These are phyloP conservation scores for Cremastobaeus sp. DNA, from an alignment of 2,888 invertebrate species.

Conservation along the genomic window DNA sequence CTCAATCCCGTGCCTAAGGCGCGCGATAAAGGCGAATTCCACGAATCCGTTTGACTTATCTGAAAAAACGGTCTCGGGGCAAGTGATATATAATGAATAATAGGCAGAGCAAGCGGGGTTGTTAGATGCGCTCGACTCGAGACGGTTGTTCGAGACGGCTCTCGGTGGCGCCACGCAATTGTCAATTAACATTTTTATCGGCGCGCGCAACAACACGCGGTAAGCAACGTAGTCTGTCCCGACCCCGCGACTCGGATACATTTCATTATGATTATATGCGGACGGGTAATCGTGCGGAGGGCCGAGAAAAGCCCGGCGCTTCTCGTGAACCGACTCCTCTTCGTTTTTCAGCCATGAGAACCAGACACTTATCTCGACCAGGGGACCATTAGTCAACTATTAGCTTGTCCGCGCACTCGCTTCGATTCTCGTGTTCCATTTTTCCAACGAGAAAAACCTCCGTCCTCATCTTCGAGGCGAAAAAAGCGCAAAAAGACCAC, in stretches of 20 bases:
- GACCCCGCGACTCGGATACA: slow-evolving; percentile 66
- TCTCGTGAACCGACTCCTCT: slow-evolving; percentile 11
- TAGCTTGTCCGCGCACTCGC: slow-evolving; percentile 54
- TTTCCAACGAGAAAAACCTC: slow-evolving; percentile 31
- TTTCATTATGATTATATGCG: slow-evolving; percentile 73
- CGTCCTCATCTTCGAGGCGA: slow-evolving; percentile 23
- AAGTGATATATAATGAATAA: slow-evolving; percentile 52
- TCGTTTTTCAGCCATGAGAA: slow-evolving; percentile 55
- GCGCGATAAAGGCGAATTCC: slow-evolving; percentile 26
- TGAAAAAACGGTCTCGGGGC: slow-evolving; percentile 19
- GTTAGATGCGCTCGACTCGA: slow-evolving; percentile 19
- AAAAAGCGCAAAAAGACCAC: slow-evolving; percentile 29
- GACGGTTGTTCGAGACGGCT: slow-evolving; percentile 38
- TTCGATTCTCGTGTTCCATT: slow-evolving; percentile 49
- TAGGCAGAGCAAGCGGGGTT: slow-evolving; percentile 32
- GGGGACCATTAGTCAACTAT: slow-evolving; percentile 63
- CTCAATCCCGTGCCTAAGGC: too few species aligned
- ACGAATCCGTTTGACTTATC: slow-evolving; percentile 37
- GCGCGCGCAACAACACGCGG: slow-evolving; percentile 59
- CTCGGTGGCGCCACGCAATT: slow-evolving; percentile 73
- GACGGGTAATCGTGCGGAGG: slow-evolving; percentile 65
- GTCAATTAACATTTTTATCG: slow-evolving; percentile 77
- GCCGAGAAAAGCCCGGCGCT: slow-evolving; percentile 31
- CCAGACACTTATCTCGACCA: slow-evolving; percentile 49
- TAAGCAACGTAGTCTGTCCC: slow-evolving; percentile 61